Evolutionary conservation across 2,888 invertebrate genomes (phyloP).

Genomic region (Eurytoma californica): DNA sequence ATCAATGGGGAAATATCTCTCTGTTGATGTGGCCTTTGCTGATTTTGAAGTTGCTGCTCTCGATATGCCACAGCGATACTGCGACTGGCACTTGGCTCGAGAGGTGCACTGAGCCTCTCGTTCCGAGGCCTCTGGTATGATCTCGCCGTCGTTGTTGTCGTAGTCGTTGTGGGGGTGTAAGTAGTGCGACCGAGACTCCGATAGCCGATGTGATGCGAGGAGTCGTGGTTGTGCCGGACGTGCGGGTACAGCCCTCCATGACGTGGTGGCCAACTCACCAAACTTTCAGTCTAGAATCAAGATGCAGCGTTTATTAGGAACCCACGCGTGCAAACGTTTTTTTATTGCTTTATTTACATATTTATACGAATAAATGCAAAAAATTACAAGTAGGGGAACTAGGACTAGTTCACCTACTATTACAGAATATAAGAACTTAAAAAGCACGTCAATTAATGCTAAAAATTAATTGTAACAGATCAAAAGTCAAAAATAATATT

Average conservation of each 20-base stretch:
- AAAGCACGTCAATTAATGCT: no score
- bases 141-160: conserved; percentile 8
- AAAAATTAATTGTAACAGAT: no score
- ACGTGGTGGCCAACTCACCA: conserved; percentile 25
- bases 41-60: background rate
- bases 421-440: no score
- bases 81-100: conserved; percentile 26
- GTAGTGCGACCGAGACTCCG: background rate
- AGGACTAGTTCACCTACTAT: no score
- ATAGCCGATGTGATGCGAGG: conserved; percentile 16
- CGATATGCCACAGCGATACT: background rate
- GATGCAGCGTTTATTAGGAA: no score
- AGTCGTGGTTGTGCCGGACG: conserved; percentile 38
- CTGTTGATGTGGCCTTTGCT: conserved; percentile 52
- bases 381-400: no score
- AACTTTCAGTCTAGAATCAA: conserved; percentile 9
- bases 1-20: conserved; percentile 56
- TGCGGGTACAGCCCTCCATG: conserved; percentile 33
- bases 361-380: no score
- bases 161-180: background rate
- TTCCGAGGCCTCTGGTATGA: background rate
- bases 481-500: no score
- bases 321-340: background rate
- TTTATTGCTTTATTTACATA: no score
- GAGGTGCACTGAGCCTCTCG: background rate